Evolutionary conservation across 2,113 vertebrate genomes (phyloP), one percentile per base, ranked within the genome.

Genomic region (Piprites chloris): DNA sequence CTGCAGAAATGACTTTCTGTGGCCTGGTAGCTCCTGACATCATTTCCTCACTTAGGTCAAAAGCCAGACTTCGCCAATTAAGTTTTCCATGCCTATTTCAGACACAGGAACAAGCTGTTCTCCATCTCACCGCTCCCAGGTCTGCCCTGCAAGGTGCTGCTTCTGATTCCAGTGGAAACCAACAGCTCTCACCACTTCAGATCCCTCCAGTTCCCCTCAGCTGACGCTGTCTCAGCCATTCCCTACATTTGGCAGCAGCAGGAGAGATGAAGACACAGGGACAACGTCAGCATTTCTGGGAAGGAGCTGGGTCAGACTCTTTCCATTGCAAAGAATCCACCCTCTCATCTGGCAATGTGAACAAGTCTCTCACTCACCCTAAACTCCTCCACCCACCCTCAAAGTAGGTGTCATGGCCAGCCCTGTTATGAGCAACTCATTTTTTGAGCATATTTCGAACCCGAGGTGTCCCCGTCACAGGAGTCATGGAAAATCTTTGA

Each of bases 31-130:
- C 93, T 95, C 88, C 89, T 95, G 91, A 91, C 94, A 97, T 92
- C 59, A 95, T 96, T 95, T 95, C 91, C 85, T 94, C 89, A 53
- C 73, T 94, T 96, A 97, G 96, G 96, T 96, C 95, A 96, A 96
- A 96, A 95, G 93, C 83, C 92, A 92, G 84, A 88, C 85, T 96
- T 84, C 72, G 82, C 76, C 63, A 74, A 71, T 96, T 93, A 92
- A 69, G 58, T 90, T 94, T 85, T 79, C 76, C 67, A 42, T 85
- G 74, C 88, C 92, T 89, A 87, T 76, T 85, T 95, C 95, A 96
- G 95, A 91, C 58, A 52, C 49, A 59, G 90, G 88, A 94, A 91
- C 90, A 87, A 89, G 62, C 80, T 95, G 1, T 86, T 91, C 77
- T 87, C 61, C 89, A 80, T 42, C 97, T 96, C 96, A 76, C 84